Percentiles rank a stretch among this genome's conserved stretches.
These are phyloP conservation scores for Phylloscopus trochiloides DNA, from an alignment of 2,113 vertebrate species.

Conservation along the genomic window DNA sequence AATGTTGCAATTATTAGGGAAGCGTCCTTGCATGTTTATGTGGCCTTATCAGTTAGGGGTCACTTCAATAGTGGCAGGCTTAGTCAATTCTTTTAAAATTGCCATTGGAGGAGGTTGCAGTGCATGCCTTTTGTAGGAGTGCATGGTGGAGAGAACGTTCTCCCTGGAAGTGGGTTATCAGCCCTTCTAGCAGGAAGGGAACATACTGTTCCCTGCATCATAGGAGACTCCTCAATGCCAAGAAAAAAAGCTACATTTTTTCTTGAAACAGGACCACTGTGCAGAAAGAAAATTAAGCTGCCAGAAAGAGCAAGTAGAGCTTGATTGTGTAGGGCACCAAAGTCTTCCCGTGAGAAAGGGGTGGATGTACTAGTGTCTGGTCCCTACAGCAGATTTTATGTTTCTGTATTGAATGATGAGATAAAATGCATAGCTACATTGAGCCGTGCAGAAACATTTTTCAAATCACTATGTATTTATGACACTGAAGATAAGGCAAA, in stretches of 20 bases:
- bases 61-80: background rate
- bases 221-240: background rate
- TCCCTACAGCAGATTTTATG: background rate
- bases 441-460: background rate
- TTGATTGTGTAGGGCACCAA: background rate
- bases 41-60: background rate
- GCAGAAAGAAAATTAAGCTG: background rate
- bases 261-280: background rate
- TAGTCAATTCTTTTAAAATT: background rate
- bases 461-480: background rate
- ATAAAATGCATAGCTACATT: background rate
- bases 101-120: background rate
- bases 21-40: background rate
- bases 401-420: background rate
- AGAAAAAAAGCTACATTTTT: background rate
- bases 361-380: background rate
- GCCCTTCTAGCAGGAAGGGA: background rate
- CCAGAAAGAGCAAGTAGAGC: background rate
- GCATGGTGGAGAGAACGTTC: background rate
- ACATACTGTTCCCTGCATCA: background rate
- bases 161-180: background rate
- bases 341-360: background rate
- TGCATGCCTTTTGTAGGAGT: background rate
- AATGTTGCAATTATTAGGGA: background rate
- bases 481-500: background rate